Evolutionary conservation across 2,888 invertebrate genomes (phyloP).

Genomic region (Acleris literana): DNA sequence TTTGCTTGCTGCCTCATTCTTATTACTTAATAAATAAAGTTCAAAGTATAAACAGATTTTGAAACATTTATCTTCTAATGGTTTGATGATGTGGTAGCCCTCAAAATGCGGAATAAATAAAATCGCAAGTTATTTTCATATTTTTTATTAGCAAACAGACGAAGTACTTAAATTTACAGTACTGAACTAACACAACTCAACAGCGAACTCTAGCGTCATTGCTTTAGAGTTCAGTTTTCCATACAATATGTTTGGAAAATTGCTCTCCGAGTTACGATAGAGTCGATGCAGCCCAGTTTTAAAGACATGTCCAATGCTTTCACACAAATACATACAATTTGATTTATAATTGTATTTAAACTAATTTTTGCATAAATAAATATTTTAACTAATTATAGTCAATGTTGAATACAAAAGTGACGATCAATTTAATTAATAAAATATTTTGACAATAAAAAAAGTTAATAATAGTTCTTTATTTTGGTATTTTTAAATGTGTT

Average conservation of each 20-base stretch:
- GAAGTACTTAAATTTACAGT: slow-evolving; percentile 52
- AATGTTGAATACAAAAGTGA: too few relatives aligned
- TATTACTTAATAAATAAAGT: too few relatives aligned
- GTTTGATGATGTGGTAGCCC: too few relatives aligned
- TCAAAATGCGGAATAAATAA: neutral
- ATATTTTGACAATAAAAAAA: too few relatives aligned
- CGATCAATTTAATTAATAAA: too few relatives aligned
- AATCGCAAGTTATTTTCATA: slow-evolving; percentile 15
- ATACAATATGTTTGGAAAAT: slow-evolving; percentile 22
- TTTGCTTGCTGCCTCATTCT: too few relatives aligned
- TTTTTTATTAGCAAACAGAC: slow-evolving; percentile 58
- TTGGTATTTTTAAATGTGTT: too few relatives aligned
- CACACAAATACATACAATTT: slow-evolving; percentile 4
- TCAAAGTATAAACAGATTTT: too few relatives aligned
- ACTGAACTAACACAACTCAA: slow-evolving; percentile 28
- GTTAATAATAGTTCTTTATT: too few relatives aligned
- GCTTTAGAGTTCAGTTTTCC: slow-evolving; percentile 9
- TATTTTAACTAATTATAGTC: too few relatives aligned
- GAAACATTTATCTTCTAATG: too few relatives aligned
- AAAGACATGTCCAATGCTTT: slow-evolving; percentile 20
- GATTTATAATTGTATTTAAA: neutral
- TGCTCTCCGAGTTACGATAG: neutral
- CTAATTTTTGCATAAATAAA: too few relatives aligned
- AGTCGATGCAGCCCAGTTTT: slow-evolving; percentile 1
- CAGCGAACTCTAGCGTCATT: neutral